Base-by-base conservation (phyloP, 1,140 invertebrate species). In the Drosophila watanabei region DNA sequence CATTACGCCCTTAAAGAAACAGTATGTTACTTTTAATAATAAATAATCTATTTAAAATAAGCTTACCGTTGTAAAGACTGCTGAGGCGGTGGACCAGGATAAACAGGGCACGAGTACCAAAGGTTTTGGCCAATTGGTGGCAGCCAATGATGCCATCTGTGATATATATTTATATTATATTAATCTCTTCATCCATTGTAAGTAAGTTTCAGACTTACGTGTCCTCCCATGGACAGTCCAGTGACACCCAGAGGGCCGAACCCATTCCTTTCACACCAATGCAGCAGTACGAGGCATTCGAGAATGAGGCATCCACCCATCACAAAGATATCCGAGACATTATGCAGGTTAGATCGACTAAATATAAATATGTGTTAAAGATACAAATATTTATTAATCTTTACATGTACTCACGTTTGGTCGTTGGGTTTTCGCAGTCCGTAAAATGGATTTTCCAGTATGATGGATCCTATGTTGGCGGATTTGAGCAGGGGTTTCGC, bases 181-280 rank as follows among this genome's bases (percentile, higher is more conserved):
- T 2, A 16, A 24, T 24, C 37, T 1, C 1, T 16, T 2, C 9
- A 18, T 13, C 9, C 28, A 10, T 11, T 14, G 41, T 10, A 7
- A 6, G 5, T 11, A n/a, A n/a, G n/a, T 13, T 76, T 83, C 6
- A 28, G 6, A 95, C 96, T 95, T 93, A 99, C 98, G 95, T 99
- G 98, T 52, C 99, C 99, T 65, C 99, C 99, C 98, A 99, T 99
- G n/a, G 99, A 99, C 54, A 99, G 95, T n/a, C 99, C 99, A 24
- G 98, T 98, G 10, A 99, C 94, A 52, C 98, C 98, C 7, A 99
- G 94, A 1, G 99, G 98, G 13, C 98, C 98, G 92, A 97, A 97
- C 24, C 97, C 96, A 91, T 97, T 95, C 57, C 95, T 94, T 93
- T 98, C 97, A 91, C 97, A 98, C 98, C 98, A 99, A 94, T 98